Conservation (phyloP, 2,113 vertebrate species). For the Promerops cafer region DNA sequence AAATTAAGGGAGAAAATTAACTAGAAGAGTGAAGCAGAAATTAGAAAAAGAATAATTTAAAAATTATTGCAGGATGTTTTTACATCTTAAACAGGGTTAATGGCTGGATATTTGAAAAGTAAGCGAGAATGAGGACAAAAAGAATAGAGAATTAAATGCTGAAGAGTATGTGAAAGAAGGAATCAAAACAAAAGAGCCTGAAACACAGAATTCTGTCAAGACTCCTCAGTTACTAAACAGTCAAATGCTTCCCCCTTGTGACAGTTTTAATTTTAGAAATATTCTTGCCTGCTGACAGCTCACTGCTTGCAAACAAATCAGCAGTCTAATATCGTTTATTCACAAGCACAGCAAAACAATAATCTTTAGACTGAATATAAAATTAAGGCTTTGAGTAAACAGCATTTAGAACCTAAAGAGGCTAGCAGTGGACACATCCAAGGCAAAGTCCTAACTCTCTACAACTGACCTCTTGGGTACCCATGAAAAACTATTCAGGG, state of each 20-base stretch:
- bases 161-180: not conserved
- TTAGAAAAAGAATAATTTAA: not conserved
- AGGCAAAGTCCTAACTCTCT: not conserved
- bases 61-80: not conserved
- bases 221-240: not conserved
- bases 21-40: not conserved
- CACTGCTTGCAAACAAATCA: not conserved
- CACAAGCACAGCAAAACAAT: not conserved
- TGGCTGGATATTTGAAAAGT: not conserved
- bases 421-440: not conserved
- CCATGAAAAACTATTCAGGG: not conserved
- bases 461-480: not conserved
- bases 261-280: conserved; percentile 42
- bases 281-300: not conserved
- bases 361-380: not conserved
- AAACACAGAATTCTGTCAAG: not conserved
- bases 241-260: conserved; percentile 57
- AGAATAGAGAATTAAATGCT: not conserved
- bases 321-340: accelerated
- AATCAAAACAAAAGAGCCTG: not conserved
- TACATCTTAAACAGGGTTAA: not conserved
- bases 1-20: not conserved
- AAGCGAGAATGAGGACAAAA: not conserved
- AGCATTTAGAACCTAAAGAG: not conserved
- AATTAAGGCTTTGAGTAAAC: not conserved